Percentiles rank a stretch among this genome's conserved stretches.
phyloP scores from a whole-genome alignment of 2,797 vertebrate genomes.

The Sebastiscus albofasciatus region DNA sequence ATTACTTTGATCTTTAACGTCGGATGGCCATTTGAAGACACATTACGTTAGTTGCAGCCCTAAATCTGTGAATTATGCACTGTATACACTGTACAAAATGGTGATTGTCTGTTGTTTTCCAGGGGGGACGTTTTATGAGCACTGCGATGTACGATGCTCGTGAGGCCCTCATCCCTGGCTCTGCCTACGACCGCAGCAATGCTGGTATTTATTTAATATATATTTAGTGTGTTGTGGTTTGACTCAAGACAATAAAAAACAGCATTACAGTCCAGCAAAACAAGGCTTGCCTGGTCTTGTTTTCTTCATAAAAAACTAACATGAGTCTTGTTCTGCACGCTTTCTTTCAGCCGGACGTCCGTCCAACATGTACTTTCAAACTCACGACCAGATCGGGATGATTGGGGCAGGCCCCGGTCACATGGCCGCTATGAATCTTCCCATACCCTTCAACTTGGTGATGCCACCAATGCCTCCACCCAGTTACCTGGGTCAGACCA shows the following conservation, averaged over 20 bases:
- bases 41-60: background rate
- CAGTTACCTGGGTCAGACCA: slow-evolving; percentile 93
- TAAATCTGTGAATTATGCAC: background rate
- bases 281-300: background rate
- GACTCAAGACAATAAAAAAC: background rate
- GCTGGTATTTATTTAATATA: slow-evolving; percentile 80
- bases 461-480: slow-evolving; percentile 98
- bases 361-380: slow-evolving; percentile 99
- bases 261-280: background rate
- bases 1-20: too few species aligned
- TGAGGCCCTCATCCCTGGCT: slow-evolving; percentile 97
- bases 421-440: slow-evolving; percentile 96
- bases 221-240: background rate
- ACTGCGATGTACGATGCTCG: slow-evolving; percentile 99
- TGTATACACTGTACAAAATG: background rate
- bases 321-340: background rate
- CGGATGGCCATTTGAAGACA: background rate
- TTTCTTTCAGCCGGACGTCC: slow-evolving; percentile 85
- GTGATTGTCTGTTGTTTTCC: slow-evolving; percentile 14
- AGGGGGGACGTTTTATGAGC: slow-evolving; percentile 99
- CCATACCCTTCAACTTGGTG: slow-evolving; percentile 97
- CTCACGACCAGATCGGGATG: slow-evolving; percentile 98
- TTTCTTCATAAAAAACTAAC: background rate
- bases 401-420: slow-evolving; percentile 94
- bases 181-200: slow-evolving; percentile 95